Conservation (phyloP, 2,888 invertebrate genomes). For the Muschampia plurimacula region DNA sequence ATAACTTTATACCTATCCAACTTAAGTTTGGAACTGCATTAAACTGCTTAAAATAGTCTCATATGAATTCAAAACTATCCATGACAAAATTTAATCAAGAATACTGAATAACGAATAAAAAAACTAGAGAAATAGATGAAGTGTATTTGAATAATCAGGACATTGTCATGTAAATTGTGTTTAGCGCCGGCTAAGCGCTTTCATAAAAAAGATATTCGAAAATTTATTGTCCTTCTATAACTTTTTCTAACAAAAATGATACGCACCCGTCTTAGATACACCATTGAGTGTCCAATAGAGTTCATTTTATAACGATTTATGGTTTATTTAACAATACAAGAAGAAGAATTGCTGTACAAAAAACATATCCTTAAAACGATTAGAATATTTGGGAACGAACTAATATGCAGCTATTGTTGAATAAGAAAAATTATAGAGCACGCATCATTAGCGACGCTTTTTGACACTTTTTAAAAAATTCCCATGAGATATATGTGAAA, state of each 20-base stretch:
- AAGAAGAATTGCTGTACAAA: conserved; percentile 54
- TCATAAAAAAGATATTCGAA: conserved; percentile 62
- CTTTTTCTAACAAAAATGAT: conserved; percentile 58
- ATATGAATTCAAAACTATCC: background rate
- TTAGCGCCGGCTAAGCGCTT: conserved; percentile 79
- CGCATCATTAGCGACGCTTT: conserved; percentile 73
- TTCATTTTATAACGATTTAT: conserved; percentile 83
- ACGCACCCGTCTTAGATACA: conserved; percentile 58
- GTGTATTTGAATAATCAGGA: conserved; percentile 37
- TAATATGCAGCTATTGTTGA: conserved; percentile 65
- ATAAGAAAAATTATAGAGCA: conserved; percentile 56
- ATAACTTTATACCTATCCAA: too few species aligned
- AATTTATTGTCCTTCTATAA: conserved; percentile 65
- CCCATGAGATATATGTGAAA: conserved; percentile 62
- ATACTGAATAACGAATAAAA: background rate
- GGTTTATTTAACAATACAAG: conserved; percentile 84
- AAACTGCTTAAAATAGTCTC: background rate
- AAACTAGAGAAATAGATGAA: conserved; percentile 4
- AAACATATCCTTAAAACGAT: conserved; percentile 49
- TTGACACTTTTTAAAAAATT: conserved; percentile 68
- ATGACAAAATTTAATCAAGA: background rate
- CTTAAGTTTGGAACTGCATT: background rate
- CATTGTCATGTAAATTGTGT: conserved; percentile 74
- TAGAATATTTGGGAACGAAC: conserved; percentile 57
- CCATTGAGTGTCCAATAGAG: conserved; percentile 72